Base-by-base conservation (phyloP, 2,113 vertebrate species). In the Sylvia atricapilla region DNA sequence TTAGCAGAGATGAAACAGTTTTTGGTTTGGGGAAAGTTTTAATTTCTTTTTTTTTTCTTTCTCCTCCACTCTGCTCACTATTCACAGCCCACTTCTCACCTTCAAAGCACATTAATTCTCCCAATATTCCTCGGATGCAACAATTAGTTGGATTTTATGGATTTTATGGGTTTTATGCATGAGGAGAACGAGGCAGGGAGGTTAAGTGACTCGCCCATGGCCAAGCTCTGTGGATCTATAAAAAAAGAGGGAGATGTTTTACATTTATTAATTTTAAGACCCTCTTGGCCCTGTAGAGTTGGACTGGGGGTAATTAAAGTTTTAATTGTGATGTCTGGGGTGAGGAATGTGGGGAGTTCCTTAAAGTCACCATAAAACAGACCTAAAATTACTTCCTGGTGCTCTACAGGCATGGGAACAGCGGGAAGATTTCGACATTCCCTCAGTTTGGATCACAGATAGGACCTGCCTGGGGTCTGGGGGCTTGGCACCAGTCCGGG, bases 31-130 rank as follows among this genome's bases (percentile, higher is more conserved):
- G 39, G 31, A 52, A 69, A 27, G 22, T 47, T 74, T 74, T 27
- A 4, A 52, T 53, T 23, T 14, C 7, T 37, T 44, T 27, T n/a
- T 44, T 55, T 46, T 18, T 74, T 30, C 19, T 35, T 73, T 33
- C 55, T 52, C 1, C 49, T 76, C 79, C 8, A 9, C 53, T 33
- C 5, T 10, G 13, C 44, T 72, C 75, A 9, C 85, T 86, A 24
- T 58, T 92, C 95, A 84, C 13, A 70, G 50, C 67, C 68, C 72
- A 20, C 37, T 83, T 83, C 76, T 90, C 83, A 86, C 88, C 88
- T 94, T 94, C 92, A 60, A 33, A 95, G 82, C 72, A 53, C 82
- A 80, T 94, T 94, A 90, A 96, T 92, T 53, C 75, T 56, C 76
- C 30, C 58, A 56, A 2, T 67, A 47, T 67, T 62, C 82, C 31